phyloP scores from a whole-genome alignment of 64 coral and sea anemone genomes.

The Porites lutea region DNA sequence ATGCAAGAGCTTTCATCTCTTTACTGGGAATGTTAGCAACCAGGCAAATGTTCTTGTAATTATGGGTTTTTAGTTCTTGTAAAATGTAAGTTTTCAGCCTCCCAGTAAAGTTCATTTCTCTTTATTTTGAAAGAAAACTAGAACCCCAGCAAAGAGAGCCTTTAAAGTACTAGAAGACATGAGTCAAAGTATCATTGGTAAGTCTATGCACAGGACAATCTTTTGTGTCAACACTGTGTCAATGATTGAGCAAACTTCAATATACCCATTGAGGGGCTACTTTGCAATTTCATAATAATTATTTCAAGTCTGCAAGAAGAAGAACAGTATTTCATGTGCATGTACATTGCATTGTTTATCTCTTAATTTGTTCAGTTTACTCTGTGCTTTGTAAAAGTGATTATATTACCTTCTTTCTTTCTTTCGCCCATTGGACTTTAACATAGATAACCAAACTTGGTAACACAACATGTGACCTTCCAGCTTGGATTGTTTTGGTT shows the following conservation, averaged over 20 bases:
- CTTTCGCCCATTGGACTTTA: too few relatives aligned
- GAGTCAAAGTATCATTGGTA: constrained; percentile 11
- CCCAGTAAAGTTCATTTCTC: neutral
- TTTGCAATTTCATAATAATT: neutral
- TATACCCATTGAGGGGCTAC: too few relatives aligned
- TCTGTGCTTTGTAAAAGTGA: neutral
- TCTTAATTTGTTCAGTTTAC: neutral
- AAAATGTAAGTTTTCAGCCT: neutral
- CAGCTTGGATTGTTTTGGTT: too few relatives aligned
- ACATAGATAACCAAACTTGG: too few relatives aligned
- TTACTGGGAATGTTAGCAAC: too few relatives aligned
- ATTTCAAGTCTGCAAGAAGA: constrained; percentile 8
- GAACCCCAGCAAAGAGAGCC: constrained; percentile 4
- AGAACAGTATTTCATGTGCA: neutral
- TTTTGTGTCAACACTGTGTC: neutral
- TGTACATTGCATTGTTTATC: neutral
- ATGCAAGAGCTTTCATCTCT: too few relatives aligned
- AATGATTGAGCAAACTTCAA: neutral
- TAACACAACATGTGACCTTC: too few relatives aligned
- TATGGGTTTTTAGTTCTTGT: neutral
- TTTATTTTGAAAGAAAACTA: constrained; percentile 3
- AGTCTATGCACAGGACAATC: neutral
- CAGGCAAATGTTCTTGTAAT: too few relatives aligned
- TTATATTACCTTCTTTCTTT: too few relatives aligned
- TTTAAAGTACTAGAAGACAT: neutral